Evolutionary conservation across 2,797 vertebrate genomes (phyloP).

Genomic region (Oreortyx pictus): DNA sequence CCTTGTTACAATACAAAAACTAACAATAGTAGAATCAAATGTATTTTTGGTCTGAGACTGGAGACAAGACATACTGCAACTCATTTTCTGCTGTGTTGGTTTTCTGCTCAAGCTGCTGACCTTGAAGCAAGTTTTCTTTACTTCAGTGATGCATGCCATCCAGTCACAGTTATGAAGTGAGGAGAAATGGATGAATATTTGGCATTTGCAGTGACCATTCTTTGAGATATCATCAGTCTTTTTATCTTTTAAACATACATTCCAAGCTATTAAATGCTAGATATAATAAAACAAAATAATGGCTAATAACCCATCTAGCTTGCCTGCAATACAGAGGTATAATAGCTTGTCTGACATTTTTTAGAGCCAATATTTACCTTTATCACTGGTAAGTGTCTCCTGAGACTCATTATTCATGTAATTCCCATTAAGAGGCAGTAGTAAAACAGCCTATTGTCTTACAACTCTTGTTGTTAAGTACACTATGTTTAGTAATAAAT

Average conservation of each 20-base stretch:
- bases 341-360: constrained; percentile 68
- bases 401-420: constrained; percentile 69
- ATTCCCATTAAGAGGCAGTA: constrained; percentile 72
- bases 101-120: constrained; percentile 15
- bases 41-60: not conserved
- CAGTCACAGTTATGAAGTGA: not conserved
- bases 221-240: not conserved
- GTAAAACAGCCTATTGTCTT: constrained; percentile 73
- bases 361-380: constrained; percentile 75
- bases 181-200: constrained; percentile 18
- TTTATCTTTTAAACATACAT: constrained; percentile 41
- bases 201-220: not conserved
- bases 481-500: constrained; percentile 61
- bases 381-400: constrained; percentile 60
- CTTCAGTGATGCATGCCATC: not conserved
- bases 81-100: not conserved
- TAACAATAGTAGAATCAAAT: not conserved
- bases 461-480: constrained; percentile 60
- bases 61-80: not conserved
- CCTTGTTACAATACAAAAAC: not conserved
- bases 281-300: constrained; percentile 64
- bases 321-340: constrained; percentile 31
- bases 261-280: constrained; percentile 41
- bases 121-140: not conserved
- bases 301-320: constrained; percentile 57